Conservation (phyloP, 2,113 vertebrate genomes). For the Puffinus mauretanicus region DNA sequence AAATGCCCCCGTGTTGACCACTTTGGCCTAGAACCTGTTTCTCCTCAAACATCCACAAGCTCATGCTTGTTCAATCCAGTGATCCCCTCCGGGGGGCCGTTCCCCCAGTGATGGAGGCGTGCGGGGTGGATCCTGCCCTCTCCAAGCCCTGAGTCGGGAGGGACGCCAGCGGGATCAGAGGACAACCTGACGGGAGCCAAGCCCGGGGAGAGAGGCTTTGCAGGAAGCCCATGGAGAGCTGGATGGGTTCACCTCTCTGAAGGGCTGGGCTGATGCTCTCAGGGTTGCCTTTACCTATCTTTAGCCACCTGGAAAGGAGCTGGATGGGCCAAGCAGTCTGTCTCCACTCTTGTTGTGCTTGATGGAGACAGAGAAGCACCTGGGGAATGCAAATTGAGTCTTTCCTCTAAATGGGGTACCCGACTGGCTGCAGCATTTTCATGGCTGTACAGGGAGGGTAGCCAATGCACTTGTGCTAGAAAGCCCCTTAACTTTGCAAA, state of each 20-base stretch:
- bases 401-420: background rate
- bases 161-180: background rate
- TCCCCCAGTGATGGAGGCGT: rapidly evolving
- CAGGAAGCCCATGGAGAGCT: background rate
- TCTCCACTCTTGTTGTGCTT: background rate
- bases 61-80: background rate
- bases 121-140: background rate
- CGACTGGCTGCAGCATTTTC: rapidly evolving
- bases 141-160: rapidly evolving
- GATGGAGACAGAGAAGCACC: background rate
- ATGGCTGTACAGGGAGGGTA: background rate
- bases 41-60: background rate
- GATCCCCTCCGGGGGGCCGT: rapidly evolving
- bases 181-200: background rate
- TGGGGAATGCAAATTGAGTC: background rate
- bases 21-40: background rate
- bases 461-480: background rate
- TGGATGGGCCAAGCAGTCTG: background rate
- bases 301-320: background rate
- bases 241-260: background rate
- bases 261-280: background rate
- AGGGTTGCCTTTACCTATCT: background rate
- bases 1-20: rapidly evolving
- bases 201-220: background rate
- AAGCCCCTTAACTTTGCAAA: background rate